Percentiles rank a stretch among this genome's conserved stretches.
Evolutionary conservation across 2,113 vertebrate genomes (phyloP).

Genomic region (Protomyctophum bolini): DNA sequence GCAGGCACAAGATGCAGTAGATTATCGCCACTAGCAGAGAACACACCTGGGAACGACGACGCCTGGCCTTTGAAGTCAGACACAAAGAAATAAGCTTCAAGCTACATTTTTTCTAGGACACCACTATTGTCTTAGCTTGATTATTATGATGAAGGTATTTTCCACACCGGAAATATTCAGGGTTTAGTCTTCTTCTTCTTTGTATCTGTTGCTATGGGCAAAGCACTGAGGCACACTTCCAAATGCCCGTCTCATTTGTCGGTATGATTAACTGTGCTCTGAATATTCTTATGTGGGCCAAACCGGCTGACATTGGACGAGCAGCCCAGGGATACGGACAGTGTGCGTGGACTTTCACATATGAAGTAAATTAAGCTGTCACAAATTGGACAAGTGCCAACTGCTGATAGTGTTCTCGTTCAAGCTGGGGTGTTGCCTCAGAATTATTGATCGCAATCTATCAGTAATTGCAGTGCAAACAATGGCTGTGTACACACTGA

Average conservation of each 20-base stretch:
- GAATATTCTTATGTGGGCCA: background rate
- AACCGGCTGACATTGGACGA: background rate
- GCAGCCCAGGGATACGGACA: background rate
- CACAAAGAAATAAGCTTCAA: constrained; percentile 23
- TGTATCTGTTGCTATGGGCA: background rate
- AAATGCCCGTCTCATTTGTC: background rate
- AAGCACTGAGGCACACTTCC: background rate
- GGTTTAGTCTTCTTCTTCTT: background rate
- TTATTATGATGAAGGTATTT: background rate
- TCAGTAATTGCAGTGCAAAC: background rate
- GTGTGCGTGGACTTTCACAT: too few species aligned
- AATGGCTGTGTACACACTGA: too few species aligned
- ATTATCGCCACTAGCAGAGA: constrained; percentile 37
- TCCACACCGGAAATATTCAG: background rate
- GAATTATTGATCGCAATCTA: background rate
- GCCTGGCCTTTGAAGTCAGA: constrained; percentile 28
- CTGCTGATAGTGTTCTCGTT: background rate
- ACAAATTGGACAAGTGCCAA: background rate
- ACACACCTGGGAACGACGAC: constrained; percentile 21
- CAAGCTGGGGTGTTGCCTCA: background rate
- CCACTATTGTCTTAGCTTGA: constrained; percentile 12
- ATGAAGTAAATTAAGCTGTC: too few species aligned
- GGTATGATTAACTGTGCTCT: background rate
- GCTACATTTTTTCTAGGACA: constrained; percentile 23
- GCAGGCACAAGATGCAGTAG: constrained; percentile 36